phyloP scores from a whole-genome alignment of 1,140 invertebrate species.

The Chionoecetes opilio region DNA sequence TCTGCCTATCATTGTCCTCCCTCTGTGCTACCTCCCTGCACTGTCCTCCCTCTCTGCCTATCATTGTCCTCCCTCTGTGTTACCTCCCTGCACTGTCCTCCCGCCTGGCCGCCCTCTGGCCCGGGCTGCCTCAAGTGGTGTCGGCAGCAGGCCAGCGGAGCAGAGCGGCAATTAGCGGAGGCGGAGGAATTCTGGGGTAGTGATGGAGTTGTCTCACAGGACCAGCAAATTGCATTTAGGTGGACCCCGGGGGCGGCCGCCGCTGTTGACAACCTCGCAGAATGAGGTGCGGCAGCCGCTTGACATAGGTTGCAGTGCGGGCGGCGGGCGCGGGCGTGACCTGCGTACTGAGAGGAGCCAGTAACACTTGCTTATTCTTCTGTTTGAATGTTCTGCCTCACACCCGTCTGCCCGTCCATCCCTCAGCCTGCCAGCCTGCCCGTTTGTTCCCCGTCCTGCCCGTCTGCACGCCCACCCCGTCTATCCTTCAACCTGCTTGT shows the following conservation, averaged over 20 bases:
- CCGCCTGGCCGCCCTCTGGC: not conserved
- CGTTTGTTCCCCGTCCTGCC: too few species aligned
- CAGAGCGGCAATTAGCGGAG: constrained; percentile 25
- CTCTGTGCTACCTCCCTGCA: not conserved
- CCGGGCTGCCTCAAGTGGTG: not conserved
- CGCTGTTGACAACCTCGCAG: constrained; percentile 15
- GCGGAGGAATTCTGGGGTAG: not conserved
- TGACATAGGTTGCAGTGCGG: constrained; percentile 16
- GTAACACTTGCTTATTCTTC: not conserved
- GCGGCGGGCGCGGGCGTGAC: not conserved
- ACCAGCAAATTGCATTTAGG: constrained; percentile 28
- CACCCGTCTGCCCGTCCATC: not conserved
- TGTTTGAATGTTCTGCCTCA: not conserved
- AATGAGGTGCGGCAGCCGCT: constrained; percentile 14
- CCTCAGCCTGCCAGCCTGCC: not conserved
- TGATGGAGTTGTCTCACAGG: constrained; percentile 25
- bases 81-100: not conserved
- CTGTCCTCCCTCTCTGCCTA: not conserved
- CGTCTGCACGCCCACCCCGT: too few species aligned
- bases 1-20: not conserved
- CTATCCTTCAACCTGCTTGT: not conserved
- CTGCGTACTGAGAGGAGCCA: not conserved
- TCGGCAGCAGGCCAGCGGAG: not conserved
- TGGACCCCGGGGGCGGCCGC: not conserved
- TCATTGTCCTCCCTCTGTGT: not conserved